Base-by-base conservation (phyloP, 2,888 invertebrate genomes). In the Caradrina kadenii region DNA sequence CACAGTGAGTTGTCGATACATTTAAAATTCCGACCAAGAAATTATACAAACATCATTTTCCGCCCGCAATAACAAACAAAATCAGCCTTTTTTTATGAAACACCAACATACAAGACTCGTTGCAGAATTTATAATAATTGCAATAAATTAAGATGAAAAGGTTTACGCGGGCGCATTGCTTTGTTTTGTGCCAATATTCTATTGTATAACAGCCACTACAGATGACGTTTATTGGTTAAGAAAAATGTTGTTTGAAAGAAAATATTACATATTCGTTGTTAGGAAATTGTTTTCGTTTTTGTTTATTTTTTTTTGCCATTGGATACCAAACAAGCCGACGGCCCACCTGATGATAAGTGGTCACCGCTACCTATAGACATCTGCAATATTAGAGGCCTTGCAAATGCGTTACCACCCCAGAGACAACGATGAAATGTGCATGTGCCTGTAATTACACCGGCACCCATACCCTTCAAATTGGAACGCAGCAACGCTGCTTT, bases 101-200 rank as follows among this genome's bases (percentile, higher is more conserved):
- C 42, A 11, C 19, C 26, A 54, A 52, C 72, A 76, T 76, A 48
- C 59, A 31, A 52, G 19, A 59, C 19, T 15, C 31, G 13, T 49
- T 59, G 39, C 52, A 69, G 19, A 60, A n/a, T 35, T 35, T 53
- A 63, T 75, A 69, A 52, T 45, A 63, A 64, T 62, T 58, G 56
- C 49, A 64, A 76, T 76, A 70, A 70, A 64, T 76, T 76, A 63
- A 1, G 2, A 61, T 35, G n/a, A 21, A 56, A 55, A 53, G 7
- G n/a, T 60, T 63, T 11, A 55, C 19, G 19, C 22, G 19, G 39
- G 17, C 21, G 53, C 5, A 17, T 17, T 58, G 75, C 58, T 71
- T 71, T 76, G 49, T 64, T 75, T 76, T 58, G 19, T 50, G 71
- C n/a, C 26, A 17, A 60, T 42, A 56, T 53, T 4, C 13, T 54